Base-by-base conservation (phyloP, 2,888 invertebrate species). In the Drosophila borborema region DNA sequence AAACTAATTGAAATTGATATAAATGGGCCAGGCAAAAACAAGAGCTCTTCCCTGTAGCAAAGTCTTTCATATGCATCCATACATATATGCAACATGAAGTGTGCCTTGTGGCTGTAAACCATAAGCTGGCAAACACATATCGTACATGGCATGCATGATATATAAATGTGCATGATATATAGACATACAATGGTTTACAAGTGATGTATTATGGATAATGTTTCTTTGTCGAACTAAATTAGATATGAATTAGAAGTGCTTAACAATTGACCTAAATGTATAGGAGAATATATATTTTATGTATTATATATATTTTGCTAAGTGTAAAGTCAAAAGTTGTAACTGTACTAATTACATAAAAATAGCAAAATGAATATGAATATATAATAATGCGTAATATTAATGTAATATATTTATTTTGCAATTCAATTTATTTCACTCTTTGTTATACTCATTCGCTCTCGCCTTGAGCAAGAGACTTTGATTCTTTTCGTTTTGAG, bases 81-180 rank as follows among this genome's bases (percentile, higher is more conserved):
- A 23, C 23, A 51, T 61, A 28, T 23, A n/a, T 20, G 43, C 38
- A 48, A 46, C 51, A 48, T 28, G 95, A 96, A 65, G 93, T 96
- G 18, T 34, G 62, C 59, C 74, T 53, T 80, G 68, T 38, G 80
- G 80, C 51, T 61, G 40, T 16, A 14, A 23, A 41, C 58, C 53
- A 61, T 46, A 72, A 77, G 61, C 73, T 51, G 43, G 60, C 49
- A 36, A 18, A 14, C 34, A 36, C 20, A 53, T 18, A 45, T 36
- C 20, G 3, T 20, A 34, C 10, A 58, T 16, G 10, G 40, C n/a
- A 40, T 8, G 40, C 16, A 14, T 16, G 38, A 16, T 16, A 14
- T 14, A 14, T 14, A 38, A 0, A 5, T 31, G 14, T 18, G 16
- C 28, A 14, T 28, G 14, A n/a, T 18, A 48, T 3, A 23, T 20